phyloP scores from a whole-genome alignment of 1,140 invertebrate genomes.

The Drosophila novamexicana region DNA sequence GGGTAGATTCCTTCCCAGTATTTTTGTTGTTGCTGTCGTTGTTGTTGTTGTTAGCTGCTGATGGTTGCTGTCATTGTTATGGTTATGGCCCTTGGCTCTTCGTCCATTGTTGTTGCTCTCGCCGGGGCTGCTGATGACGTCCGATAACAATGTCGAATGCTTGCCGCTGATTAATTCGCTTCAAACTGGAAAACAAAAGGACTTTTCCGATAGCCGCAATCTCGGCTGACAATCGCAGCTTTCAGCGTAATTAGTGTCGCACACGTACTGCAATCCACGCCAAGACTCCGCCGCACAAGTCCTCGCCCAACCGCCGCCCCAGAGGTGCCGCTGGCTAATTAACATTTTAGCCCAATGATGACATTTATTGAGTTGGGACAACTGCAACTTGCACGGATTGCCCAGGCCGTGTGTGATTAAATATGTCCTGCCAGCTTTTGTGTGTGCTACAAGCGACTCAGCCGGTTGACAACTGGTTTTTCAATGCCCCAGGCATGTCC shows the following conservation, averaged over 20 bases:
- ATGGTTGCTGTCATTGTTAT: conserved; percentile 50
- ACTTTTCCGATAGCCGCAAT: conserved; percentile 57
- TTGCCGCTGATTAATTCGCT: conserved; percentile 75
- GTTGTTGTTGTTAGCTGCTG: conserved; percentile 38
- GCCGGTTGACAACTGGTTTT: conserved; percentile 59
- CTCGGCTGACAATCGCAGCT: conserved; percentile 36
- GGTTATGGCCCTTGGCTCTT: conserved; percentile 32
- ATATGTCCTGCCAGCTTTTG: conserved; percentile 28
- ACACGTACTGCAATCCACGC: conserved; percentile 7
- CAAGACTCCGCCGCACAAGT: conserved; percentile 1
- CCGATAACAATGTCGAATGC: conserved; percentile 74
- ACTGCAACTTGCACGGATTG: conserved; percentile 18
- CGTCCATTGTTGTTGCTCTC: conserved; percentile 56
- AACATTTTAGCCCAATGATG: conserved; percentile 37
- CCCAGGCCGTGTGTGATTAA: conserved; percentile 28
- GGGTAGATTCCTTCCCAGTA: conserved; percentile 6
- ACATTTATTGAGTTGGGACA: conserved; percentile 59
- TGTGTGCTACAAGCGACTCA: conserved; percentile 20
- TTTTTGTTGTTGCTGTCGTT: conserved; percentile 23
- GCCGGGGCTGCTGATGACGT: conserved; percentile 62
- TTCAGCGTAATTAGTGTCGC: conserved; percentile 55
- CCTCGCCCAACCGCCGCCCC: not conserved
- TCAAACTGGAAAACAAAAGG: conserved; percentile 68
- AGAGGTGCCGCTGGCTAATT: conserved; percentile 26
- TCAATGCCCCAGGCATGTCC: conserved; percentile 21